Evolutionary conservation across 2,888 invertebrate species (phyloP).

Genomic region (Pomacea canaliculata): DNA sequence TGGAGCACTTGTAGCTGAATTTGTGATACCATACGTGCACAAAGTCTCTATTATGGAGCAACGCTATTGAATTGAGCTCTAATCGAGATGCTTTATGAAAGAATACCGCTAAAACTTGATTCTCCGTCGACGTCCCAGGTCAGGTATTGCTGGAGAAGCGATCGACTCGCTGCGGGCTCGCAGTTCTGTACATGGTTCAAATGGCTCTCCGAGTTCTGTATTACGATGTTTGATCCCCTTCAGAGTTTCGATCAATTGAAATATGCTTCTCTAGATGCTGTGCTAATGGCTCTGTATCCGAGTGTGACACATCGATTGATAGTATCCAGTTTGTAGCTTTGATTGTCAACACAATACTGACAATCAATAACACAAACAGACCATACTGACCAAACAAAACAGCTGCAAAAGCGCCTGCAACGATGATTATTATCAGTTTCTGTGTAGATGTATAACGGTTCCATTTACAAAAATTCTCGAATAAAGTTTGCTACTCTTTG

Average conservation of each 20-base stretch:
- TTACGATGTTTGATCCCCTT: background rate
- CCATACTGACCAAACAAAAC: conserved; percentile 6
- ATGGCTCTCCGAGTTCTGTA: background rate
- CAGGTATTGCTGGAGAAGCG: conserved; percentile 18
- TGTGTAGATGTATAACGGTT: conserved; percentile 5
- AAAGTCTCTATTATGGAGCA: conserved; percentile 46
- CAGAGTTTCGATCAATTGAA: background rate
- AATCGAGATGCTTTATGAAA: conserved; percentile 17
- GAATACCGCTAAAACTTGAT: conserved; percentile 4
- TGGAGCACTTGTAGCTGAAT: conserved; percentile 44
- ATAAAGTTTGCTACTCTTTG: background rate
- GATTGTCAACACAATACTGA: conserved; percentile 8
- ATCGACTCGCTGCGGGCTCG: conserved; percentile 21
- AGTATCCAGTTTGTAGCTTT: conserved; percentile 1
- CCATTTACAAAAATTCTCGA: background rate
- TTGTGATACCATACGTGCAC: conserved; percentile 53
- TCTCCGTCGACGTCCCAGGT: conserved; percentile 18
- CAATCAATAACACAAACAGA: conserved; percentile 19
- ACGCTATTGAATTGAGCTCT: conserved; percentile 33
- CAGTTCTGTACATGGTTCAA: conserved; percentile 4
- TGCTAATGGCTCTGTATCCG: background rate
- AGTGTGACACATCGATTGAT: background rate
- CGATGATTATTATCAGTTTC: conserved; percentile 4
- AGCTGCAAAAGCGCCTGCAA: conserved; percentile 3
- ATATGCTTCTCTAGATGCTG: background rate